Base-by-base conservation (phyloP, 2,888 invertebrate species). In the Eristalinus sepulchralis region DNA sequence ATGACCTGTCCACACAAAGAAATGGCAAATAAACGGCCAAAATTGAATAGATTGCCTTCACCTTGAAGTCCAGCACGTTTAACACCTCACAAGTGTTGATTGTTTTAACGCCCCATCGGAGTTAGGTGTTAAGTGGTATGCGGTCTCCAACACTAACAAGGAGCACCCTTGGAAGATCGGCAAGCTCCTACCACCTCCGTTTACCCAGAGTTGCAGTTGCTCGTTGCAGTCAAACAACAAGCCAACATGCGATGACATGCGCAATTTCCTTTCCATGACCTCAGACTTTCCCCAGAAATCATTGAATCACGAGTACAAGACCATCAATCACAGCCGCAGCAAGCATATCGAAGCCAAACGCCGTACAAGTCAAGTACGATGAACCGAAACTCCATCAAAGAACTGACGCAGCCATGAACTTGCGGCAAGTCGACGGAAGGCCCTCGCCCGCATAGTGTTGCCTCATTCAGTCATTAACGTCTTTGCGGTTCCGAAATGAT, bases 391-490 rank as follows among this genome's bases (percentile, higher is more conserved):
- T 34, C 20, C 57, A 59, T 68, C 17, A 17, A 3, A 47, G n/a
- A n/a, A n/a, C 4, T 47, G 47, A 4, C 47, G 10, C 63, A 70
- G 24, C 70, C 63, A 53, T 79, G 70, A 83, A 83, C 60, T 64
- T 66, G 79, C 59, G 64, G 68, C 24, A 31, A 13, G n/a, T n/a
- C 47, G n/a, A n/a, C 17, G 36, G 31, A 73, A 70, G 78, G 68
- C 20, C 36, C 24, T 79, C 59, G 70, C 36, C 60, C 34, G 55
- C 9, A 33, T 27, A 57, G 20, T 57, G 63, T 81, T 70, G 71
- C 59, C 33, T 27, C 22, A 62, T 66, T 75, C 11, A 13, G 11
- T 31, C 11, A 57, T 75, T 59, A 55, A 36, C 36, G 59, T 31
- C 47, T 47, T 17, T 5, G 47, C 22, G 5, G 31, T 20, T 47